Percentiles rank a stretch among this genome's conserved stretches.
These are phyloP conservation scores for Brachypteracias leptosomus DNA, from an alignment of 2,113 vertebrate species.

Conservation along the genomic window DNA sequence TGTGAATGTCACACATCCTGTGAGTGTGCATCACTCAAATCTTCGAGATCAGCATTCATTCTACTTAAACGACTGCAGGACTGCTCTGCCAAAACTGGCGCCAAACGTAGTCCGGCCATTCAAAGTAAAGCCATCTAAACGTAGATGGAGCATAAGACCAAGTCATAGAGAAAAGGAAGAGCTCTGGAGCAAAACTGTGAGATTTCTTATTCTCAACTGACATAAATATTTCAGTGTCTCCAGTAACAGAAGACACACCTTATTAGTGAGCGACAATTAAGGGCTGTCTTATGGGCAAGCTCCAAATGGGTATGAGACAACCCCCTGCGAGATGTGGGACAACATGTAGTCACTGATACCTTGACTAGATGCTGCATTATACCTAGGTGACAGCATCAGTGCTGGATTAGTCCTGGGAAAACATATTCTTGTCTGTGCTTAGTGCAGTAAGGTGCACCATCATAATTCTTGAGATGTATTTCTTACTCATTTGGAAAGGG, in stretches of 20 bases:
- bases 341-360: neutral
- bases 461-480: neutral
- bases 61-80: neutral
- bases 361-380: neutral
- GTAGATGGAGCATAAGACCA: neutral
- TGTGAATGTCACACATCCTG: neutral
- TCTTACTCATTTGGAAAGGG: neutral
- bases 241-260: neutral
- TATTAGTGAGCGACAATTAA: neutral
- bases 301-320: neutral
- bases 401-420: neutral
- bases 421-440: neutral
- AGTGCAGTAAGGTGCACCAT: neutral
- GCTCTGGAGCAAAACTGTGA: neutral
- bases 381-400: neutral
- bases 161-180: neutral
- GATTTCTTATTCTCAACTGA: neutral
- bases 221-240: neutral
- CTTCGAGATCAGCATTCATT: neutral
- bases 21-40: neutral
- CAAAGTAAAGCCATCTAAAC: neutral
- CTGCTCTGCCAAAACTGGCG: neutral
- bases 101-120: neutral
- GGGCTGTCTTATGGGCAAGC: neutral
- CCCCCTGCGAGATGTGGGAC: neutral